Evolutionary conservation across 2,797 vertebrate genomes (phyloP), one percentile per base, ranked within the genome.

Genomic region (Lophius americanus): DNA sequence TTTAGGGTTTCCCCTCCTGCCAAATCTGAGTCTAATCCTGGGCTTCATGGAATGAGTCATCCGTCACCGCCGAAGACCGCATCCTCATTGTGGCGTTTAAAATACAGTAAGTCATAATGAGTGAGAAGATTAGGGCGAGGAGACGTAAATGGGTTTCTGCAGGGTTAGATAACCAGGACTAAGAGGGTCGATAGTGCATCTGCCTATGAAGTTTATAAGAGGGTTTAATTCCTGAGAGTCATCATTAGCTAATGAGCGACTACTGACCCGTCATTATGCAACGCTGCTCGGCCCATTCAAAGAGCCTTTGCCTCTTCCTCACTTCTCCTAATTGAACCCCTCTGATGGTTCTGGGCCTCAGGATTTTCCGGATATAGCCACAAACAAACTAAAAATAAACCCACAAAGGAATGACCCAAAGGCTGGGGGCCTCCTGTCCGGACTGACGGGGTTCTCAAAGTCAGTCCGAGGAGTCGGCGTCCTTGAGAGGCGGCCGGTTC

Each of bases 311-410:
- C 73, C 54, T 50, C 65, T 59, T 50, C 62, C 32, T 39, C 67
- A 71, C 39, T 55, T 57, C 62, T 87, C 66, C 60, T 79, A 85
- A 89, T 69, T 72, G 75, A 72, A 60, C 51, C 63, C 61, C 73
- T 72, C 69, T 57, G 82, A 73, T 76, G 66, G 63, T 80, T 76
- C 23, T 76, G 65, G 84, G 85, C 74, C 55, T 58, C 2, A 64
- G 77, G 78, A 82, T 86, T 85, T 82, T 76, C 70, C 73, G 59
- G 81, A 79, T 78, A 54, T 75, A 68, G 68, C 35, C 62, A 58
- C 54, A 38, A 4, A 23, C 23, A 32, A 60, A 55, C 85, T 91
- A 88, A 89, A 90, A 89, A 92, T 91, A 92, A 87, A 86, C 71
- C 70, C 67, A 69, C 64, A 75, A 76, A 84, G 64, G 74, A 84